Base-by-base conservation (phyloP, 2,888 invertebrate species). In the Leuctra nigra region DNA sequence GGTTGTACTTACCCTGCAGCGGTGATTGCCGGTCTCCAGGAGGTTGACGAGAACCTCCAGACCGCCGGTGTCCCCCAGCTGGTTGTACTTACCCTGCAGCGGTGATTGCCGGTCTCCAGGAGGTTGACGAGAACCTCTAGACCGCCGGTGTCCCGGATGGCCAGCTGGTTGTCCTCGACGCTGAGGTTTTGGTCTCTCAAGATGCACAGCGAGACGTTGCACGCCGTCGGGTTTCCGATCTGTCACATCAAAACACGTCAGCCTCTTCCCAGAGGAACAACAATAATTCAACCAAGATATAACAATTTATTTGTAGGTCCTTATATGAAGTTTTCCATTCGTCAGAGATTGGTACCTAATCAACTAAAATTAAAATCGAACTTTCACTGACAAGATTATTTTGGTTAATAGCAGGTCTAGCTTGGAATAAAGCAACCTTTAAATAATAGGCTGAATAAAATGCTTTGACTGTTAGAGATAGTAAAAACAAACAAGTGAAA, bases 161-260 rank as follows among this genome's bases (percentile, higher is more conserved):
- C 92, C 67, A 87, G 75, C 72, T 92, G 91, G 68, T 89, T 89
- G 0, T 86, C 84, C 70, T 91, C 89, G 53, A 82, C 77, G 0
- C 83, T 82, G 54, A 96, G 74, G 69, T 95, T 91, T 66, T 91
- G 90, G 70, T 96, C 95, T 70, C 90, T 87, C 48, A 97, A 75
- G 56, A 92, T 89, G 61, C 93, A 92, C 18, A 97, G 73, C 0
- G 94, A 86, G 2, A 96, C 90, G 67, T 91, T 87, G 0, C 96
- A 96, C 0, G 95, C 95, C 0, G 95, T 95, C 72, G 93, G 94
- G 70, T 96, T 95, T 25, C 96, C 95, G 54, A 91, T 91, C 76
- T n/a, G n/a, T n/a, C n/a, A n/a, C n/a, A n/a, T n/a, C 78, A 63
- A 7, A 66, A 62, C 13, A 33, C 23, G 16, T n/a, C n/a, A 23